Base-by-base conservation (phyloP, 2,797 vertebrate species). In the Melanotaenia nigrans region DNA sequence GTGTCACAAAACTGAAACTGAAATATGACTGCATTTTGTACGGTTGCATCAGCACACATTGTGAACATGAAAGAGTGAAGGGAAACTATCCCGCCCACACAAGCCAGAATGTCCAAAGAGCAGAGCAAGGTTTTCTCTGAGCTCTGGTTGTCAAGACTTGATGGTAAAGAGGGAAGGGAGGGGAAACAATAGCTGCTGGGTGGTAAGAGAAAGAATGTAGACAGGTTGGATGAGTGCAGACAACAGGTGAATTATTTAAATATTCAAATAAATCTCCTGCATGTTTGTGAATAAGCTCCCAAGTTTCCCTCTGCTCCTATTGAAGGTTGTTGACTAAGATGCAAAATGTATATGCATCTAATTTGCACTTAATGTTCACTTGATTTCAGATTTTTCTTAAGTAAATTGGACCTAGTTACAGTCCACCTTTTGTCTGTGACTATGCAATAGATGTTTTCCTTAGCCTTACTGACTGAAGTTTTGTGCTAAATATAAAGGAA, bases 11-110 rank as follows among this genome's bases (percentile, higher is more conserved):
- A 85, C 81, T 73, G 76, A 90, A 86, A 87, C 69, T 80, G 69
- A 78, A 68, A 67, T 66, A 40, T 25, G 33, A 61, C 12, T 7
- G 36, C 11, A n/a, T 42, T 54, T 0, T 33, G 49, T 25, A 22
- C 20, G 6, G 36, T 56, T 63, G 66, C 47, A 56, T 36, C 38
- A 24, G 22, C n/a, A 58, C 51, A 32, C 61, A 51, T 76, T 40
- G 76, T 79, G 78, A 90, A 89, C 89, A 74, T 89, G 66, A 86
- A 85, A 87, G 51, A 56, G n/a, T 28, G 30, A 49, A 18, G 54
- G 68, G 56, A 63, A 67, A 68, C 56, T 68, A 63, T 32, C 6
- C 4, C 25, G 13, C 14, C 12, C 53, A 30, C 28, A 16, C 22
- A 30, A 42, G 14, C 40, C 40, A 42, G 40, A 67, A 32, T 3